Evolutionary conservation across 2,888 invertebrate species (phyloP).

Genomic region (Strigamia transsilvanica): DNA sequence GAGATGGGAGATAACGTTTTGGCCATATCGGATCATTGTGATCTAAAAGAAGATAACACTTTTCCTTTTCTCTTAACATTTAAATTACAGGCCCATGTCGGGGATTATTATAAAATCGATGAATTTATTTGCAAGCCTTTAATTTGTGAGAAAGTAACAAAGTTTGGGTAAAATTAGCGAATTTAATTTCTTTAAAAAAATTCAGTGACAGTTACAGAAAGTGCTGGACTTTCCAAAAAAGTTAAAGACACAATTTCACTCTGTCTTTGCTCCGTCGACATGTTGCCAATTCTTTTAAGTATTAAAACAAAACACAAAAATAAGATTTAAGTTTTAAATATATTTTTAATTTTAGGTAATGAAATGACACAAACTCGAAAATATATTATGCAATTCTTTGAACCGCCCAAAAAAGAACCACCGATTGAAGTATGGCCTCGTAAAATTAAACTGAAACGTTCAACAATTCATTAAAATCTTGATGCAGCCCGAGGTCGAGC

Average conservation of each 20-base stretch:
- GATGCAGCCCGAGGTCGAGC: not conserved
- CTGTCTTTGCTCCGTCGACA: not conserved
- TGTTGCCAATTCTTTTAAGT: not conserved
- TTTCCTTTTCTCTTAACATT: not conserved
- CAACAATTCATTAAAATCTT: not conserved
- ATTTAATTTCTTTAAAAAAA: not conserved
- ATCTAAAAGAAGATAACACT: slow-evolving; percentile 23
- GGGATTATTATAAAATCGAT: not conserved
- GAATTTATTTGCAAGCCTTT: slow-evolving; percentile 29
- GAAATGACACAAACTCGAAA: not conserved
- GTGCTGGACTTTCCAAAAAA: slow-evolving; percentile 1
- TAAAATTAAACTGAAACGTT: not conserved
- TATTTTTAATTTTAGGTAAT: not conserved
- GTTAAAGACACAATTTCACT: not conserved
- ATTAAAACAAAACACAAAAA: not conserved
- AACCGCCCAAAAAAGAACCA: not conserved
- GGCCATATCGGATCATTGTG: not conserved
- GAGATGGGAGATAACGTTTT: not conserved
- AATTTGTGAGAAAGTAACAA: not conserved
- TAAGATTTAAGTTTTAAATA: not conserved
- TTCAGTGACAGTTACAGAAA: slow-evolving; percentile 15
- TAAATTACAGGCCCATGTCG: not conserved
- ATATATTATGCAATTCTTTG: not conserved
- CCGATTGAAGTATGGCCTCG: not conserved
- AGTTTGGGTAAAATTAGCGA: not conserved